Percentiles rank a stretch among this genome's conserved stretches.
phyloP scores from a whole-genome alignment of 2,113 vertebrate species.

The Agelaius tricolor region DNA sequence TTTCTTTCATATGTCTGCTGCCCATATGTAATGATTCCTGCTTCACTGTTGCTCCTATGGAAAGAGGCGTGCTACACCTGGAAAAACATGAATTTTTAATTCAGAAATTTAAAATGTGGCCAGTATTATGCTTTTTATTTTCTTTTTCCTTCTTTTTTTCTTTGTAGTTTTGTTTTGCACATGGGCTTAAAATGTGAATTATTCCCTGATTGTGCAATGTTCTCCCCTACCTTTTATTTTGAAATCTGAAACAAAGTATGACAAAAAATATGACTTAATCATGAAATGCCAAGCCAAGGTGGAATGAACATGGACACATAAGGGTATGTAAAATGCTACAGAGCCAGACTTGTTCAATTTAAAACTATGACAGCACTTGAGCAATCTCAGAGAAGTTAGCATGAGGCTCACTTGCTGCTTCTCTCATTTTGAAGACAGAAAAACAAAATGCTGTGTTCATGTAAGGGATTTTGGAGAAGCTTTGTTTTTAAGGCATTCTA shows the following conservation, averaged over 20 bases:
- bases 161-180: background rate
- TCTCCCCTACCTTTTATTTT: fast-evolving
- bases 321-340: background rate
- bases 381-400: background rate
- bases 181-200: background rate
- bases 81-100: background rate
- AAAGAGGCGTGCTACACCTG: background rate
- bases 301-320: background rate
- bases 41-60: background rate
- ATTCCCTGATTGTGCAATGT: background rate
- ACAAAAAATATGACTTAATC: background rate
- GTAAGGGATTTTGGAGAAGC: background rate
- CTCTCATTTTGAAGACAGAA: background rate
- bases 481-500: background rate
- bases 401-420: background rate
- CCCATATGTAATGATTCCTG: background rate
- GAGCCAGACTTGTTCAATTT: background rate
- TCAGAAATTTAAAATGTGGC: background rate
- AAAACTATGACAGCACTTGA: background rate
- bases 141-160: background rate
- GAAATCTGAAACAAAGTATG: background rate
- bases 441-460: fast-evolving
- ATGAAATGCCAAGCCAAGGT: background rate
- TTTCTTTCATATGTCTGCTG: background rate
- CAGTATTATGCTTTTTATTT: background rate